These are phyloP conservation scores for Aspidiotus rigidus DNA, from an alignment of 2,888 invertebrate genomes.

Conservation along the genomic window DNA sequence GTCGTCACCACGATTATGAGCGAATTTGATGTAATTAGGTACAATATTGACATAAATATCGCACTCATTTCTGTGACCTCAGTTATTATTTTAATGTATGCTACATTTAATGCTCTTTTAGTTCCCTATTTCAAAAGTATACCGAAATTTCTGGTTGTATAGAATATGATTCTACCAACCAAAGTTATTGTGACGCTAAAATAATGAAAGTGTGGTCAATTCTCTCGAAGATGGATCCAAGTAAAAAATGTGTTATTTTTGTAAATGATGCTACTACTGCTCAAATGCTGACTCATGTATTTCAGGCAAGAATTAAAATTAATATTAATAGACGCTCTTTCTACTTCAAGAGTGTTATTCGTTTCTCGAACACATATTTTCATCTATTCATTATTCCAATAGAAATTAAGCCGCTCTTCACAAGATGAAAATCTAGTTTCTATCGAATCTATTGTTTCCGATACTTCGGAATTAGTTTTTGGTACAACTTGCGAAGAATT, in stretches of 20 bases:
- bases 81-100: no score
- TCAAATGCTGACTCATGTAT: conserved; percentile 11
- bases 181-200: conserved; percentile 7
- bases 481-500: no score
- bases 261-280: conserved; percentile 14
- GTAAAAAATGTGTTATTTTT: conserved; percentile 18
- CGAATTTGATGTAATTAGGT: no score
- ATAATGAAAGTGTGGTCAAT: conserved; percentile 16
- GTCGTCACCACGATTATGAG: no score
- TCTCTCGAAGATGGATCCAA: conserved; percentile 4
- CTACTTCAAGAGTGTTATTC: background rate
- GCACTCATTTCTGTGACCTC: no score
- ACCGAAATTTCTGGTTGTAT: background rate
- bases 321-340: background rate
- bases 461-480: no score
- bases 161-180: background rate
- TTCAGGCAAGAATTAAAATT: conserved; percentile 8
- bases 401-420: no score
- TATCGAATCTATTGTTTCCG: no score
- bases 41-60: no score
- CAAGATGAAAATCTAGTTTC: no score
- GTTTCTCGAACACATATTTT: no score
- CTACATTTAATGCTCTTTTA: background rate
- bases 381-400: no score
- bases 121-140: conserved; percentile 7